phyloP scores from a whole-genome alignment of 2,888 invertebrate species.

The Tipula unca region DNA sequence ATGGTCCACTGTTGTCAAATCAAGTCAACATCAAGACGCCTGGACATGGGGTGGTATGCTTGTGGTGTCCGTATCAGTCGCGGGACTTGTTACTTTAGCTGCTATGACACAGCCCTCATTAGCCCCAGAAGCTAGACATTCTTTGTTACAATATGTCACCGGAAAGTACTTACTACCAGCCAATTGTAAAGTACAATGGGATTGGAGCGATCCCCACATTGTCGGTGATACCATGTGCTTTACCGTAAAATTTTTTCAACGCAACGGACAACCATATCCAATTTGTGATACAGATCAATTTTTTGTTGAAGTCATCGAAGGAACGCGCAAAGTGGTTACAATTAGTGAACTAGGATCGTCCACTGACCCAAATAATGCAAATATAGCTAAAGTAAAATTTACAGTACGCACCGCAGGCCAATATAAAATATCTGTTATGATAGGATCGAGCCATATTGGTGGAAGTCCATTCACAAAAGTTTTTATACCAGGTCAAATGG shows the following conservation, averaged over 20 bases:
- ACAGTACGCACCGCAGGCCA: conserved; percentile 85
- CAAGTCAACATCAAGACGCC: conserved; percentile 77
- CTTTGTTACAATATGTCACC: conserved; percentile 81
- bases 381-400: conserved; percentile 83
- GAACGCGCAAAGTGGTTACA: conserved; percentile 72
- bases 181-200: conserved; percentile 74
- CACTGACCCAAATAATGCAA: conserved; percentile 73
- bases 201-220: conserved; percentile 82
- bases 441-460: conserved; percentile 69
- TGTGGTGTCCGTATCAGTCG: conserved; percentile 81
- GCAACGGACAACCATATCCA: conserved; percentile 90
- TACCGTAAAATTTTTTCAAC: conserved; percentile 81
- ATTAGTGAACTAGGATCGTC: conserved; percentile 83
- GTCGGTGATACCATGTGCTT: conserved; percentile 91
- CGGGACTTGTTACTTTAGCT: conserved; percentile 78
- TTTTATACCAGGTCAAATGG: conserved; percentile 76
- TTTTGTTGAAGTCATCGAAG: conserved; percentile 78
- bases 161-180: conserved; percentile 84
- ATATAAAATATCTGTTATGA: conserved; percentile 77
- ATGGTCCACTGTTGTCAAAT: conserved; percentile 80
- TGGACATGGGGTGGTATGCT: conserved; percentile 92
- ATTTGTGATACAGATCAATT: conserved; percentile 89
- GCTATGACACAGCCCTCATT: conserved; percentile 86
- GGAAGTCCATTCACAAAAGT: conserved; percentile 80
- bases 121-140: conserved; percentile 84